These are phyloP conservation scores for Monodelphis domestica DNA, from an alignment of 2,797 vertebrate species.

Conservation along the genomic window DNA sequence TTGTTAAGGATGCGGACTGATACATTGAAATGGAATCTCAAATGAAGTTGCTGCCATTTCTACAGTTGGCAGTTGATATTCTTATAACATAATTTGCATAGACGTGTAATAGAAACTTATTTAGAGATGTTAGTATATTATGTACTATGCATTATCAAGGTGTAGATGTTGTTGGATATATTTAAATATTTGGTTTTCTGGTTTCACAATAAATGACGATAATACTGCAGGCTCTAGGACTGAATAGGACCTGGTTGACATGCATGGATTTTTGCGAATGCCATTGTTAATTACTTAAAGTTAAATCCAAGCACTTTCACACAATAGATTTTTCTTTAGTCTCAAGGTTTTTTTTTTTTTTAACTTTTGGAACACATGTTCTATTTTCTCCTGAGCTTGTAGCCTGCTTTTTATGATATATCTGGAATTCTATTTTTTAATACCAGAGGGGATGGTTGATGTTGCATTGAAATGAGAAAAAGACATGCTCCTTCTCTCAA, in stretches of 20 bases:
- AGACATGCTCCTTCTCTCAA: not conserved
- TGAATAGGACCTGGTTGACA: slow-evolving; percentile 67
- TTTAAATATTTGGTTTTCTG: slow-evolving; percentile 67
- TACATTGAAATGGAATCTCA: slow-evolving; percentile 69
- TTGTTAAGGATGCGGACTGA: slow-evolving; percentile 67
- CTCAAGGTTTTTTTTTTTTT: slow-evolving; percentile 34
- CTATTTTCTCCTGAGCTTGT: slow-evolving; percentile 9
- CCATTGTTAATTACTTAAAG: slow-evolving; percentile 65
- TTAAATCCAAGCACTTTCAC: slow-evolving; percentile 62
- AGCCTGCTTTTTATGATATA: slow-evolving; percentile 47
- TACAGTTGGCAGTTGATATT: slow-evolving; percentile 63
- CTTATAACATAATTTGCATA: slow-evolving; percentile 66
- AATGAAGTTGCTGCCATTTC: slow-evolving; percentile 65
- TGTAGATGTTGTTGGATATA: slow-evolving; percentile 71
- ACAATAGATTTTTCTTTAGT: slow-evolving; percentile 24
- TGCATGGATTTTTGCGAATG: slow-evolving; percentile 61
- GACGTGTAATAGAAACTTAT: slow-evolving; percentile 73
- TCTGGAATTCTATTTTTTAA: slow-evolving; percentile 49
- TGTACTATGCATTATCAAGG: slow-evolving; percentile 73
- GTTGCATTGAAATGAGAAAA: not conserved
- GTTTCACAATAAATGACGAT: slow-evolving; percentile 66
- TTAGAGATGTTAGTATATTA: slow-evolving; percentile 74
- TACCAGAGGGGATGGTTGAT: slow-evolving; percentile 39
- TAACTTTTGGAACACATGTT: slow-evolving; percentile 24
- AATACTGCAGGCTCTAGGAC: slow-evolving; percentile 65